Percentiles rank a stretch among this genome's conserved stretches.
Conservation (phyloP, 2,113 vertebrate genomes). For the Scartelaos histophorus region DNA sequence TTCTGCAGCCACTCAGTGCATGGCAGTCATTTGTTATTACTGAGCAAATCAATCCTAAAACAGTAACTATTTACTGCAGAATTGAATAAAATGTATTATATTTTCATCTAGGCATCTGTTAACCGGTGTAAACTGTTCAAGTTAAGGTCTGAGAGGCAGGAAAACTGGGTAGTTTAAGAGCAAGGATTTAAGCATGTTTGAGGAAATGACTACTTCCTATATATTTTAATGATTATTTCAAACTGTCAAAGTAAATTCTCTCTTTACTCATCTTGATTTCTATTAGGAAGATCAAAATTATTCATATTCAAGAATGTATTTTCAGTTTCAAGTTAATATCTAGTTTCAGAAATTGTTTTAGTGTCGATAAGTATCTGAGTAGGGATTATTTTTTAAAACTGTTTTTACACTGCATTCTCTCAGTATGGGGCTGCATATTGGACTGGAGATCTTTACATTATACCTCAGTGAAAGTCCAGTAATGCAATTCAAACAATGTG, state of each 20-base stretch:
- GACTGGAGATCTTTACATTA: too few species aligned
- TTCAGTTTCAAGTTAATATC: background rate
- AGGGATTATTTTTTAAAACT: too few species aligned
- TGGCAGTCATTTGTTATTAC: conserved; percentile 42
- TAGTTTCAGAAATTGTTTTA: background rate
- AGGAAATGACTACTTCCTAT: background rate
- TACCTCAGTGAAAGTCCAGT: background rate
- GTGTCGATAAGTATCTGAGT: too few species aligned
- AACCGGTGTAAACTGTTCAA: background rate
- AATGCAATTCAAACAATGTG: background rate
- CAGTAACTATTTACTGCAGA: background rate
- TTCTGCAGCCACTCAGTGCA: conserved; percentile 36
- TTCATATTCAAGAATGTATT: background rate
- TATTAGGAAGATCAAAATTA: too few species aligned
- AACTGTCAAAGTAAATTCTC: too few species aligned
- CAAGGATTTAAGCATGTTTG: background rate
- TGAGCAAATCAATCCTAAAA: conserved; percentile 12
- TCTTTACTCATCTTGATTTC: too few species aligned
- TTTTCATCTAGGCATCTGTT: background rate
- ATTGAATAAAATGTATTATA: background rate
- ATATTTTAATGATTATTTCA: background rate
- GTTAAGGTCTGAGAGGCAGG: background rate
- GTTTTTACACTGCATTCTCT: background rate
- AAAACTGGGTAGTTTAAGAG: background rate
- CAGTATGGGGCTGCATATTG: background rate